Base-by-base conservation (phyloP, 2,888 invertebrate species). In the Tethea ocularis region DNA sequence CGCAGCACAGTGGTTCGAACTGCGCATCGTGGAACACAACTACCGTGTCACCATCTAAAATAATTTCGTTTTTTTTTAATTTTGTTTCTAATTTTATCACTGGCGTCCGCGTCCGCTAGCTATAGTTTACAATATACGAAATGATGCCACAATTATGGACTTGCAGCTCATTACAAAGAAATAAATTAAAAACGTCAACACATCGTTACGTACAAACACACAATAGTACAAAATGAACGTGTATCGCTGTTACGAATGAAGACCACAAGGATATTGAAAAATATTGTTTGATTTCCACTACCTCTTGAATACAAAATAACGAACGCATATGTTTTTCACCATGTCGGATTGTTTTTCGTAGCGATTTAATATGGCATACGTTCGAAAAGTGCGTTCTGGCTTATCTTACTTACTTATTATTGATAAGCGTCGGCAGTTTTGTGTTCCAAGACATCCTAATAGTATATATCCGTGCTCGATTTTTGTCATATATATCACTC, bases 221-320 rank as follows among this genome's bases (percentile, higher is more conserved):
- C 82, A 81, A 78, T 75, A 81, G 78, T 83, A 83, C 75, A 69
- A 87, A 89, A 83, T 79, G 82, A 89, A 89, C 86, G 84, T 88
- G 87, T 88, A 88, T 89, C 89, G 89, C 89, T 89, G 91, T 89
- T 88, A 85, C 84, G 82, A 88, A 88, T 90, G 82, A 90, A 93
- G 92, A 93, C 93, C 93, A 93, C 93, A 93, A 89, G 93, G 93
- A 93, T 91, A 89, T 91, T 87, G 78, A 86, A 88, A 87, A 87
- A 46, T 46, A 46, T 83, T 87, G 82, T 80, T 74, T 79, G 80
- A 75, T 78, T 77, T 75, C 75, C 74, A 78, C 78, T 80, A 84
- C 79, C 73, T 71, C 78, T 83, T 75, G 78, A 84, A 84, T 90
- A 91, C 82, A 90, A 89, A 88, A 89, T 85, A 77, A 80, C 80